Conservation (phyloP, 35 echinoderm and acorn worm species). For the Apostichopus californicus region DNA sequence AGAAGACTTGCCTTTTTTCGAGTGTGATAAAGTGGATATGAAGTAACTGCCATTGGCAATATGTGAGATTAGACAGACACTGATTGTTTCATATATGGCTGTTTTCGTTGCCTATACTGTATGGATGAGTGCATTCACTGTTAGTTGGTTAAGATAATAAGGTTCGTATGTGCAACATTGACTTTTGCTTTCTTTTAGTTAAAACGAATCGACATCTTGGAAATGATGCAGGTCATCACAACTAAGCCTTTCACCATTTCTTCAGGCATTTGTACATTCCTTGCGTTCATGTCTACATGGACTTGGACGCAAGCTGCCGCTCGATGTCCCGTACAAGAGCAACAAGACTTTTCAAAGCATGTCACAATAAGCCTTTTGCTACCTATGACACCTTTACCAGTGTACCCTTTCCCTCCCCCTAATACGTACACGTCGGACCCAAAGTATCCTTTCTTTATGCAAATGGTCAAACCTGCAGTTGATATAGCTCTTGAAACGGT, state of each 20-base stretch:
- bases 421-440: neutral
- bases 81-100: no score
- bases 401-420: neutral
- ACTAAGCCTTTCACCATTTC: neutral
- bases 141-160: no score
- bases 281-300: neutral
- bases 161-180: no score
- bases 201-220: neutral
- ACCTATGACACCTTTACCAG: neutral
- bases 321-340: neutral
- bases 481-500: slow-evolving; percentile 70
- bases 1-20: no score
- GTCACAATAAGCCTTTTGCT: slow-evolving; percentile 28
- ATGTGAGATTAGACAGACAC: no score
- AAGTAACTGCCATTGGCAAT: no score
- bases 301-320: neutral
- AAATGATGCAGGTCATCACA: slow-evolving; percentile 1
- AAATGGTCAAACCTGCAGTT: slow-evolving; percentile 69
- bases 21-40: no score
- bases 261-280: neutral
- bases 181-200: no score
- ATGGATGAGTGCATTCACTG: no score
- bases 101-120: no score
- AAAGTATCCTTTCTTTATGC: slow-evolving; percentile 64
- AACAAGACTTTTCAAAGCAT: slow-evolving; percentile 7